Evolutionary conservation across 2,113 vertebrate genomes (phyloP), one percentile per base, ranked within the genome.

Genomic region (Ivindomyrus marchei): DNA sequence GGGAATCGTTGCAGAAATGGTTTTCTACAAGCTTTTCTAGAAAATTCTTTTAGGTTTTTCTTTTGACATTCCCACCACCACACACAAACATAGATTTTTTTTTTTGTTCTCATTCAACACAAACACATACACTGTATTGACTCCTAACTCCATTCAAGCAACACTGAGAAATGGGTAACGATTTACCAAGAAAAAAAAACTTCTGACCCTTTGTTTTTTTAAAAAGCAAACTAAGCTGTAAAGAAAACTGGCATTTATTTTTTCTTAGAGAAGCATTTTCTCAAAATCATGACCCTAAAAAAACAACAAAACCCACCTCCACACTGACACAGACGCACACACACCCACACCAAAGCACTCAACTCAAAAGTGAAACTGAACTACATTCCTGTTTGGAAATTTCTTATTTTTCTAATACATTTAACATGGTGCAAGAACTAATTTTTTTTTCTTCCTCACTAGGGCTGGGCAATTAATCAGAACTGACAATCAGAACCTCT

Each of bases 101-200:
- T n/a, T 0, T 58, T 1, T 27, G 62, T 15, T 70, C n/a, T 70
- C 39, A 85, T n/a, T 47, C 17, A 45, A 85, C 46, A 85, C 19
- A 47, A 88, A 91, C 70, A 90, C 91, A 91, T 90, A 91, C n/a
- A 42, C 2, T 39, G 17, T 80, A 39, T 7, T 80, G 74, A 80
- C 36, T 42, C 31, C 13, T 39, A 80, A 17, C 74, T 80, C 3
- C 74, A 80, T 17, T 80, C 36, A 80, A 80, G 13, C 74, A 39
- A 42, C 36, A 6, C 74, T 80, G 74, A 80, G 36, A 77, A 39
- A 80, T 13, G 36, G 36, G 17, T 42, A 36, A 80, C 1, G 17
- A 39, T 80, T 39, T 80, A 42, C 74, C 5, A 77, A 80, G 15
- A 80, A 80, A 80, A 17, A 77, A 39, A 77, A 77, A 15, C 10